Evolutionary conservation across 2,888 invertebrate species (phyloP).

Genomic region (Polydrusus pterygomalis): DNA sequence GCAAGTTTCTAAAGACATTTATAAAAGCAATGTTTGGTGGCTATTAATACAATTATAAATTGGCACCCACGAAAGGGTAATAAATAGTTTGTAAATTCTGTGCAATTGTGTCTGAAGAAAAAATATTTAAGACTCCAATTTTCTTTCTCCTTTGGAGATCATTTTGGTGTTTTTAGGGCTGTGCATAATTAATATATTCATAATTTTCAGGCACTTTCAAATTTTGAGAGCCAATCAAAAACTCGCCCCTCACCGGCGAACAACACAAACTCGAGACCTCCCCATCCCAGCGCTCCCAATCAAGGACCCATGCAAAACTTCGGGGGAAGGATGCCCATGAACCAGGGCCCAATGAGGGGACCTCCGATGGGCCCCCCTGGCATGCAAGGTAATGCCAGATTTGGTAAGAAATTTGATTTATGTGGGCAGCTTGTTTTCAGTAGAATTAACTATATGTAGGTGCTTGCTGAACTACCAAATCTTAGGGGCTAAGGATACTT

Average conservation of each 20-base stretch:
- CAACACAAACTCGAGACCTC: conserved; percentile 76
- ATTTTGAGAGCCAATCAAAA: conserved; percentile 95
- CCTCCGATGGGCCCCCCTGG: conserved; percentile 71
- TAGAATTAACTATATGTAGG: neutral
- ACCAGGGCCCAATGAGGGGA: conserved; percentile 69
- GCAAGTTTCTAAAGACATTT: too few relatives aligned
- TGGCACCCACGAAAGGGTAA: too few relatives aligned
- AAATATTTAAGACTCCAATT: too few relatives aligned
- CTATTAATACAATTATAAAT: too few relatives aligned
- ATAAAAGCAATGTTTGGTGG: too few relatives aligned
- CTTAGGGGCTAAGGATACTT: too few relatives aligned
- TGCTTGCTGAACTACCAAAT: neutral
- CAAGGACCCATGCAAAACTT: conserved; percentile 73
- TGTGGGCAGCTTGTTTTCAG: neutral
- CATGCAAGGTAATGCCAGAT: conserved; percentile 51
- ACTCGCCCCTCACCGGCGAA: conserved; percentile 89
- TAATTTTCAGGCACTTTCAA: conserved; percentile 63
- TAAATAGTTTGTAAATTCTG: too few relatives aligned
- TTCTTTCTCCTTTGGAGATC: too few relatives aligned
- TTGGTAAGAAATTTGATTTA: conserved; percentile 35
- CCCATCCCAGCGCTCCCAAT: conserved; percentile 73
- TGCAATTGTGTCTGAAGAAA: too few relatives aligned
- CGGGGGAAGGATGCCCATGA: conserved; percentile 73
- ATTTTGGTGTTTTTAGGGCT: too few relatives aligned
- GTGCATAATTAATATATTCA: neutral